These are phyloP conservation scores for Coenonympha glycerion DNA, from an alignment of 2,888 invertebrate genomes.

Conservation along the genomic window DNA sequence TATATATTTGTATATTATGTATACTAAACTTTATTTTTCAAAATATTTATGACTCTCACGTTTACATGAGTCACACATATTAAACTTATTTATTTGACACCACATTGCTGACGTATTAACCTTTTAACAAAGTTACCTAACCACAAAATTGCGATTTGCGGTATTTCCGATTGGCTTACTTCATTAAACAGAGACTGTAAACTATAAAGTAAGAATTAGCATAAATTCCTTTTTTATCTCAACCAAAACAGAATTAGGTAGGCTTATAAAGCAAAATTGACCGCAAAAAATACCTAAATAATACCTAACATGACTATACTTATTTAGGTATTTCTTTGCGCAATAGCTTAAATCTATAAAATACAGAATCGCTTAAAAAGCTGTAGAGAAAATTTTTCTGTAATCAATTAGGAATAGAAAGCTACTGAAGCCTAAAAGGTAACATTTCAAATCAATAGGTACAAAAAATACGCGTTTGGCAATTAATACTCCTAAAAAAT, in stretches of 20 bases:
- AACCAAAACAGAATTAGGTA: constrained; percentile 52
- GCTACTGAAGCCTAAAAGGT: no score
- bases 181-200: constrained; percentile 51
- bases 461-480: background rate
- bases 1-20: no score
- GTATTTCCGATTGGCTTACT: constrained; percentile 67
- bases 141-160: constrained; percentile 46
- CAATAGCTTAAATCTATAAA: background rate
- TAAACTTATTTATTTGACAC: constrained; percentile 10
- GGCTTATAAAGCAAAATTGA: constrained; percentile 50
- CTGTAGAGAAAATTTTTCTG: no score
- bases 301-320: background rate
- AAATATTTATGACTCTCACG: background rate
- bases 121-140: constrained; percentile 42
- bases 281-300: no score
- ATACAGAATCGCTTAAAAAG: background rate
- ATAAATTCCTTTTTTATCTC: constrained; percentile 65
- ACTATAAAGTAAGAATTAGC: constrained; percentile 44
- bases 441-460: no score
- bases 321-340: background rate
- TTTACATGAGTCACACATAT: background rate
- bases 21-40: no score
- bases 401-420: no score
- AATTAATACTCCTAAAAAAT: background rate
- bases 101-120: constrained; percentile 8